Evolutionary conservation across 1,140 invertebrate genomes (phyloP).

Genomic region (Artemia franciscana): DNA sequence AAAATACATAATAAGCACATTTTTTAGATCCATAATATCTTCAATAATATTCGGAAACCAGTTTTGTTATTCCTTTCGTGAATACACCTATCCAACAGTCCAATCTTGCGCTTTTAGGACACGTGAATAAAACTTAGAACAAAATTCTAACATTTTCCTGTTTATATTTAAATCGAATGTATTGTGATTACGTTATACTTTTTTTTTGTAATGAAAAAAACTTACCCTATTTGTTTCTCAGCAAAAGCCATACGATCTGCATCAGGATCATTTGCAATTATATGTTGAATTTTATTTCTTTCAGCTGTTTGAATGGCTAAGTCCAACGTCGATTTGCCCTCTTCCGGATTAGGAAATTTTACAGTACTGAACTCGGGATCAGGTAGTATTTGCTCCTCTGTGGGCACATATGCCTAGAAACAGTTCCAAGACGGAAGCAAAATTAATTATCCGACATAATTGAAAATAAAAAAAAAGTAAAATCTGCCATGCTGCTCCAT

Average conservation of each 20-base stretch:
- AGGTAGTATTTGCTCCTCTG: slow-evolving; percentile 59
- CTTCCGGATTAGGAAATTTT: slow-evolving; percentile 93
- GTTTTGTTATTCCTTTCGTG: too few species aligned
- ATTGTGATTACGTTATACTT: too few species aligned
- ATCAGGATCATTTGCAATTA: slow-evolving; percentile 95
- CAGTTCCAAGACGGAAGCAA: background rate
- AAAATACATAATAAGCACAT: too few species aligned
- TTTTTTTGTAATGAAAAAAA: too few species aligned
- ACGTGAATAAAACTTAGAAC: too few species aligned
- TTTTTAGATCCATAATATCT: too few species aligned
- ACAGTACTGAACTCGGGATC: slow-evolving; percentile 95
- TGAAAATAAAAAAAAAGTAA: slow-evolving; percentile 9
- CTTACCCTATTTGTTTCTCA: slow-evolving; percentile 35
- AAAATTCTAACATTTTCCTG: too few species aligned
- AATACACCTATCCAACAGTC: too few species aligned
- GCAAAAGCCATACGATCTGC: slow-evolving; percentile 87
- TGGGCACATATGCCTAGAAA: slow-evolving; percentile 40
- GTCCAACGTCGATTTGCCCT: slow-evolving; percentile 66
- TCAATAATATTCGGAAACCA: too few species aligned
- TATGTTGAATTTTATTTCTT: slow-evolving; percentile 36
- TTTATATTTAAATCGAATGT: too few species aligned
- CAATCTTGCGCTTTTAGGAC: too few species aligned
- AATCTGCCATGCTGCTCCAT: too few species aligned
- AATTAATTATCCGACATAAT: background rate
- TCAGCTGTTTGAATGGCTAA: slow-evolving; percentile 66